A percentile compares a stretch with the other conserved stretches of the same genome.
These are phyloP conservation scores for Pantherophis guttatus DNA, from an alignment of 2,113 vertebrate genomes.

Conservation along the genomic window DNA sequence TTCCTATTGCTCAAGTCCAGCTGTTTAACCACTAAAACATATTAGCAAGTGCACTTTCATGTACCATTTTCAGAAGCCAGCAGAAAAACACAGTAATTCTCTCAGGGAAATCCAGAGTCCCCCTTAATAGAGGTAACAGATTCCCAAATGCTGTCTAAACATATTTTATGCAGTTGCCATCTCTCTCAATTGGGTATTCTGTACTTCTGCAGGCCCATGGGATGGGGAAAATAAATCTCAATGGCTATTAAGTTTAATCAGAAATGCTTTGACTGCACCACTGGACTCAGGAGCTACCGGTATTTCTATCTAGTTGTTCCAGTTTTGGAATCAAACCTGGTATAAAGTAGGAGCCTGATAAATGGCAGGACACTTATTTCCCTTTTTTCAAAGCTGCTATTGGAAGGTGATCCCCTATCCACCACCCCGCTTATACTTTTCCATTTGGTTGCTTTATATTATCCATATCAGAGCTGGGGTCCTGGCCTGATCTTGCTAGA, in stretches of 20 bases:
- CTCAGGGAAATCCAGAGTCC: background rate
- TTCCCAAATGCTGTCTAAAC: background rate
- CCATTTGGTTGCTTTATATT: constrained; percentile 37
- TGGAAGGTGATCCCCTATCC: background rate
- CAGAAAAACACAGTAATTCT: background rate
- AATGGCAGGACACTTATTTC: background rate
- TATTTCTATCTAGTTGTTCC: background rate
- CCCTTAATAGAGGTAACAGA: background rate
- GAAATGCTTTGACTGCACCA: background rate
- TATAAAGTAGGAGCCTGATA: background rate
- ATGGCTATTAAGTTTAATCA: background rate
- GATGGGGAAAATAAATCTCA: background rate
- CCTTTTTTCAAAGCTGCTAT: background rate
- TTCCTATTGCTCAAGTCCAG: background rate
- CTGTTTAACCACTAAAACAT: background rate
- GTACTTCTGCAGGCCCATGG: background rate
- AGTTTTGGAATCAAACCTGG: background rate
- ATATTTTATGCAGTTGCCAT: background rate
- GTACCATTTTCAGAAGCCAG: background rate
- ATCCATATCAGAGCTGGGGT: constrained; percentile 26
- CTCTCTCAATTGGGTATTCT: background rate
- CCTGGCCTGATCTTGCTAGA: constrained; percentile 6
- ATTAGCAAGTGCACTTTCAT: background rate
- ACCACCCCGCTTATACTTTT: background rate
- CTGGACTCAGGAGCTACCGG: background rate